Conservation (phyloP, 2,888 invertebrate species). For the Drosophila dives region DNA sequence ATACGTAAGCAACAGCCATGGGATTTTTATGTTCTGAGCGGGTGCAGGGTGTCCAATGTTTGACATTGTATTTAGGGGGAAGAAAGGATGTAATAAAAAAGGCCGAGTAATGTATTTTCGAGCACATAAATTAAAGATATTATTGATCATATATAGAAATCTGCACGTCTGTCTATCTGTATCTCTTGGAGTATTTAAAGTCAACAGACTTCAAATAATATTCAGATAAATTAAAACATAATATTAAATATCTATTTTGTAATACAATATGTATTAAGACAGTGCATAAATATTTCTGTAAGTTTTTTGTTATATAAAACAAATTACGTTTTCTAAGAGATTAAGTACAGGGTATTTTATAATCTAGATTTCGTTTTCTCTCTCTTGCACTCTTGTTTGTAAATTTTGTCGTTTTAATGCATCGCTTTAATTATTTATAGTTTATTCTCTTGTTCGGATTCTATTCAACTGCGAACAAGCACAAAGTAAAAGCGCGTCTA, state of each 20-base stretch:
- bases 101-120: neutral
- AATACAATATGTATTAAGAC: neutral
- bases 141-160: neutral
- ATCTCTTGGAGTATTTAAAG: neutral
- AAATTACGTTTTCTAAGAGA: neutral
- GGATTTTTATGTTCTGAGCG: neutral
- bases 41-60: constrained; percentile 33
- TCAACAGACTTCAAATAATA: neutral
- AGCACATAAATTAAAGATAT: neutral
- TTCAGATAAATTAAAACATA: neutral
- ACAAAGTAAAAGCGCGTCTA: constrained; percentile 31
- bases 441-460: constrained; percentile 55
- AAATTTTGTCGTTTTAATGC: constrained; percentile 11
- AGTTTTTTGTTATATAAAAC: neutral
- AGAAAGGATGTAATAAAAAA: neutral
- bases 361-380: neutral
- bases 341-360: neutral
- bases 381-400: neutral
- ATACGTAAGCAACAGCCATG: constrained; percentile 51
- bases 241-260: neutral
- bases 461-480: constrained; percentile 48
- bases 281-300: neutral
- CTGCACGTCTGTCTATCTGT: neutral
- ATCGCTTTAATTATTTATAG: constrained; percentile 35
- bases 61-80: constrained; percentile 17